phyloP scores from a whole-genome alignment of 2,113 vertebrate species.

The Sinocyclocheilus grahami region DNA sequence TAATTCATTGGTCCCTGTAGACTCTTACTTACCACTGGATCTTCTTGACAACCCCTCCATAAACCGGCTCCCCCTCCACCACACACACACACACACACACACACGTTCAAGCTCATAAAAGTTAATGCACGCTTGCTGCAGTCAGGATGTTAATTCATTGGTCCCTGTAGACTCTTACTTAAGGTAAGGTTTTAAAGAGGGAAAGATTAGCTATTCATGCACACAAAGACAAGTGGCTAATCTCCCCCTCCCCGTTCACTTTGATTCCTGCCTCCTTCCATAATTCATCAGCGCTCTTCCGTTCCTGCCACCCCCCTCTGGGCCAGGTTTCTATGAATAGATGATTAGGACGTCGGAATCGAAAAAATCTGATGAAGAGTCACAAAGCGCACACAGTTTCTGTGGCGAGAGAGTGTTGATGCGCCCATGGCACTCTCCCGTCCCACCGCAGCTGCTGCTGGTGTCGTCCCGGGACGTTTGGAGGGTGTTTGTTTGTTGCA shows the following conservation, averaged over 20 bases:
- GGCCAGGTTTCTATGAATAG: conserved; percentile 64
- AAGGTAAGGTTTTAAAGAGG: conserved; percentile 51
- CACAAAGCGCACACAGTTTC: conserved; percentile 15
- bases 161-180: conserved; percentile 47
- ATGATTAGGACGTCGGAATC: conserved; percentile 54
- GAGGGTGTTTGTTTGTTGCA: neutral
- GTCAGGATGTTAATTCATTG: conserved; percentile 38
- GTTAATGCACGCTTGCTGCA: conserved; percentile 14
- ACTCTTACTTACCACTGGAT: conserved; percentile 51
- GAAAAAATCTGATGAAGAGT: conserved; percentile 48
- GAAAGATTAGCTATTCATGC: conserved; percentile 57
- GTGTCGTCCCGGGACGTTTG: neutral
- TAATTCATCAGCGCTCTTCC: conserved; percentile 67
- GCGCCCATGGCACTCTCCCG: neutral
- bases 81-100: neutral
- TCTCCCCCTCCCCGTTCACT: conserved; percentile 40
- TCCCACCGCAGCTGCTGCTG: too few species aligned
- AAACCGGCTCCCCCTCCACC: neutral
- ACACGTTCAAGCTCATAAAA: neutral
- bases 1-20: conserved; percentile 38
- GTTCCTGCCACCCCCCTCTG: conserved; percentile 44
- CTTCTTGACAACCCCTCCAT: too few species aligned
- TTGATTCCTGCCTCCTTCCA: conserved; percentile 54
- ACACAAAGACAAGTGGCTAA: conserved; percentile 49
- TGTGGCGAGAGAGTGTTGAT: neutral